A percentile compares a stretch with the other conserved stretches of the same genome.
phyloP scores from a whole-genome alignment of 1,140 invertebrate genomes.

The Caenorhabditis briggsae region DNA sequence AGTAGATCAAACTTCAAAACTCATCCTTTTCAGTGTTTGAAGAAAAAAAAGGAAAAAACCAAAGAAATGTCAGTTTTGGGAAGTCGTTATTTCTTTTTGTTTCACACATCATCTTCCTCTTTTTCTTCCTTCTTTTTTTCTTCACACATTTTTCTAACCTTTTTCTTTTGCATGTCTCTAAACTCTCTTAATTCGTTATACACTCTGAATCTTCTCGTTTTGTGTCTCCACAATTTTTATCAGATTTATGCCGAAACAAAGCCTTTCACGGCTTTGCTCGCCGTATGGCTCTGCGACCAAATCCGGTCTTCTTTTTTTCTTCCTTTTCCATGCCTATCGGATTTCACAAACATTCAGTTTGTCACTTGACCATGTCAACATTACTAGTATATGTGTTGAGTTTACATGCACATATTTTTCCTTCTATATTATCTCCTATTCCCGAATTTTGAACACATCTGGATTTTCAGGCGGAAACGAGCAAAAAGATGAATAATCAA shows the following conservation, averaged over 20 bases:
- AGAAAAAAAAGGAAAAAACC: neutral
- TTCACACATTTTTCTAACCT: conserved; percentile 48
- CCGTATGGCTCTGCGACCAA: neutral
- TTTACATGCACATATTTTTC: neutral
- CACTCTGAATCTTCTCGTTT: conserved; percentile 42
- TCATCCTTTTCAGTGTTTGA: neutral
- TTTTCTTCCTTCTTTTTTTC: neutral
- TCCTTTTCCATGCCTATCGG: conserved; percentile 27
- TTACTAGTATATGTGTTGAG: neutral
- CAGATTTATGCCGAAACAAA: conserved; percentile 55
- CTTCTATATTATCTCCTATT: neutral
- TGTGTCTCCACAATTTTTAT: conserved; percentile 43
- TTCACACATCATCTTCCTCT: conserved; percentile 37
- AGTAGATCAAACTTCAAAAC: conserved; percentile 1
- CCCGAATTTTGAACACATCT: neutral
- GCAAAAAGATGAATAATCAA: conserved; percentile 42
- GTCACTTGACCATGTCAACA: conserved; percentile 37
- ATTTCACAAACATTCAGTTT: conserved; percentile 55
- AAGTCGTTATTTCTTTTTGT: conserved; percentile 28
- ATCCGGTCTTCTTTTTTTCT: conserved; percentile 33
- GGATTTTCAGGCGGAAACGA: neutral
- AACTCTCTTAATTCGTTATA: neutral
- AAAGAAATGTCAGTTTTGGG: conserved; percentile 38
- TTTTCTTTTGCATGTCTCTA: neutral
- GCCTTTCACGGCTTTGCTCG: neutral